Evolutionary conservation across 2,888 invertebrate species (phyloP), one percentile per base, ranked within the genome.

Genomic region (Ecliptopera silaceata): DNA sequence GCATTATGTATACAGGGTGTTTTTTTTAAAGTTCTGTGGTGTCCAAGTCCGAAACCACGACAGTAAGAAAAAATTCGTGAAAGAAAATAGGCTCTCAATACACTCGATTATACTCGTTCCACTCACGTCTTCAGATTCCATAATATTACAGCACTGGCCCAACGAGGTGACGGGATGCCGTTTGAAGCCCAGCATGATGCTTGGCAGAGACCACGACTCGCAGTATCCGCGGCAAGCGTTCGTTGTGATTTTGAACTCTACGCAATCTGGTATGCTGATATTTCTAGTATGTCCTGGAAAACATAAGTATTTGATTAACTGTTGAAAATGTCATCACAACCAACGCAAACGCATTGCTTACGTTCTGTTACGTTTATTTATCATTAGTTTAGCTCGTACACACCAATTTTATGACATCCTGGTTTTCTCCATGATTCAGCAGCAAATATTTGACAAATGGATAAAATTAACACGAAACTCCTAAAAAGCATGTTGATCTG

Each of bases 141-240:
- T 96, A 72, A 97, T 97, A 81, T 96, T 96, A 84, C 97, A 97
- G 84, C 97, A 97, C 77, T 97, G 96, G 8, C 96, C 97, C 31
- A 96, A 92, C 0, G 97, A 96, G 1, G 95, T 95, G 54, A 96
- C 94, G 0, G 94, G 93, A 71, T 95, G 90, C 32, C 88, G 76
- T 56, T 91, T 91, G 67, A 86, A 88, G 6, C 89, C 89, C 41
- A 90, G 68, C 85, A 89, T 89, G 59, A 93, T 89, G 64, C 96
- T 96, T 0, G 97, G 97, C 41, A 97, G 93, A 1, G 97, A 95
- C 93, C 95, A 97, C 2, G 97, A 97, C 75, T 96, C 95, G 82
- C 97, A 97, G 85, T 93, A 97, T 0, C 97, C 97, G 12, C 96
- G 93, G 77, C 97, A 97, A 0, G 96, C 97, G 80, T 97, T 97